A percentile compares a stretch with the other conserved stretches of the same genome.
phyloP scores from a whole-genome alignment of 2,888 invertebrate species.

The Omphaloscelis lunosa region DNA sequence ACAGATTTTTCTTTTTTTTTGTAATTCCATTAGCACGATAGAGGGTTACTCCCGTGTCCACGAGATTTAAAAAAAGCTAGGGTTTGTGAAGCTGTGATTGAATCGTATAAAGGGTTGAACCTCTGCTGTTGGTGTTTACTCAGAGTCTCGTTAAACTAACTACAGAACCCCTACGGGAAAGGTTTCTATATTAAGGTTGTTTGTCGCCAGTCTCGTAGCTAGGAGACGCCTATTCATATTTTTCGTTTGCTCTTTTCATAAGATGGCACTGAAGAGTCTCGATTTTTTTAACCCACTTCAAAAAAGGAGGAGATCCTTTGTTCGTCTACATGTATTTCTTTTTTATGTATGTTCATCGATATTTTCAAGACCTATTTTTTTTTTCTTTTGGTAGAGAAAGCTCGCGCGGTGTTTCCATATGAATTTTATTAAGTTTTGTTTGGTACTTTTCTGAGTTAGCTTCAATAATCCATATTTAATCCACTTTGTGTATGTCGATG shows the following conservation, averaged over 20 bases:
- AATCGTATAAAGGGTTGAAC: slow-evolving; percentile 73
- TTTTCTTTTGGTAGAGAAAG: no score
- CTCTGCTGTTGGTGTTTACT: slow-evolving; percentile 72
- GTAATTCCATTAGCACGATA: slow-evolving; percentile 52
- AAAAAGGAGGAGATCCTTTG: no score
- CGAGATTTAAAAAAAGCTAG: slow-evolving; percentile 52
- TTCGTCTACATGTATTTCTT: no score
- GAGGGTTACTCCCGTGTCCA: slow-evolving; percentile 28
- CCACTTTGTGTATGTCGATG: no score
- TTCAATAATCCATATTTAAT: no score
- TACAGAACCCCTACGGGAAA: slow-evolving; percentile 62
- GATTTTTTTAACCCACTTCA: background rate
- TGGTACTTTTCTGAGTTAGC: no score
- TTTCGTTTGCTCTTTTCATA: slow-evolving; percentile 23
- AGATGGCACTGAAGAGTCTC: background rate
- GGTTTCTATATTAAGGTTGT: slow-evolving; percentile 24
- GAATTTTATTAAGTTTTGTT: no score
- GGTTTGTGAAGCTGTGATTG: slow-evolving; percentile 65
- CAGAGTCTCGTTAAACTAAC: slow-evolving; percentile 74
- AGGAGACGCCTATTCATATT: slow-evolving; percentile 5
- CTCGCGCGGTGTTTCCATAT: no score
- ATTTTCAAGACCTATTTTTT: no score
- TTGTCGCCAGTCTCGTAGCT: slow-evolving; percentile 10
- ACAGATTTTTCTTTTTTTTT: slow-evolving; percentile 40
- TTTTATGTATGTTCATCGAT: no score